Conservation (phyloP, 2,888 invertebrate species). For the Byasa hedistus region DNA sequence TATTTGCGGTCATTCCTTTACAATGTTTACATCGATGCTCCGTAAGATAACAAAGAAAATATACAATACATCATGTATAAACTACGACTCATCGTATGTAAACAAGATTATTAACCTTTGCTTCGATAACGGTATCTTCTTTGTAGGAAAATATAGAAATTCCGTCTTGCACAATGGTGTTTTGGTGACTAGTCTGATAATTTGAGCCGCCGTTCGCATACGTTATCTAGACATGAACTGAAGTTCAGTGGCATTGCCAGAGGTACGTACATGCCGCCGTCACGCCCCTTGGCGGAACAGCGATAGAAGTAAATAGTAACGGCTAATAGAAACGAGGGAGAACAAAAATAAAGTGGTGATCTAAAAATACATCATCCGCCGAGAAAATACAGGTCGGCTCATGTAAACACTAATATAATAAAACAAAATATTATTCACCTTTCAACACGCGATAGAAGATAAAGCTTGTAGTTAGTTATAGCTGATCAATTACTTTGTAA, state of each 20-base stretch:
- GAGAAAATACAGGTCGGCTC: constrained; percentile 41
- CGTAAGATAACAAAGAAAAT: constrained; percentile 23
- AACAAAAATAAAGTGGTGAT: constrained; percentile 58
- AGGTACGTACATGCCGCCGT: constrained; percentile 58
- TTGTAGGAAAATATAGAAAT: constrained; percentile 14
- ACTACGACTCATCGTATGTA: constrained; percentile 32
- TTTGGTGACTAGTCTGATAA: constrained; percentile 36
- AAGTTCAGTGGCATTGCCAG: constrained; percentile 76
- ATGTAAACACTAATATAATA: constrained; percentile 33
- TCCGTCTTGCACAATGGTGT: constrained; percentile 32
- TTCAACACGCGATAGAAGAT: neutral
- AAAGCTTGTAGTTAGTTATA: neutral
- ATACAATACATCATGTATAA: constrained; percentile 30
- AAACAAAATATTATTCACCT: constrained; percentile 8
- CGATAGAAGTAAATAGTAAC: constrained; percentile 49
- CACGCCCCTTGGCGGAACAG: constrained; percentile 75
- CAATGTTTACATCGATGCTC: neutral
- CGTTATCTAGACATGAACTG: constrained; percentile 73
- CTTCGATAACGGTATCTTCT: constrained; percentile 33
- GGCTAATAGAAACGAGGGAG: constrained; percentile 50
- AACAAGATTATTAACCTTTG: constrained; percentile 40
- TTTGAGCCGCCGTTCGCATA: constrained; percentile 53
- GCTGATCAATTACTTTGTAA: neutral
- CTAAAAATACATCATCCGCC: constrained; percentile 37
- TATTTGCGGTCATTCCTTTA: constrained; percentile 8